phyloP scores from a whole-genome alignment of 2,113 vertebrate genomes.

The Urocynchramus pylzowi region DNA sequence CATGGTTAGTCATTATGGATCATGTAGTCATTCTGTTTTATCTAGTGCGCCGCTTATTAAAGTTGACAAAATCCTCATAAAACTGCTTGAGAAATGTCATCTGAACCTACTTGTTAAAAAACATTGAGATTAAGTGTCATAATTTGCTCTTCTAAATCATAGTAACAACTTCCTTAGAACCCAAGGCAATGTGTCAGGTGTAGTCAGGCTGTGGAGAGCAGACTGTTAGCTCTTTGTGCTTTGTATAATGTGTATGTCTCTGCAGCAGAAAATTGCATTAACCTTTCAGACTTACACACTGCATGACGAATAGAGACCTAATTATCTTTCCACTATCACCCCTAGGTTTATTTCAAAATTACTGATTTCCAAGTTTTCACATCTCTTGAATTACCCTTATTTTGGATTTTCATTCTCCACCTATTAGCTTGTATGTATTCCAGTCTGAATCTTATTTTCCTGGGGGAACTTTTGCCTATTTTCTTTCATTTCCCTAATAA shows the following conservation, averaged over 20 bases:
- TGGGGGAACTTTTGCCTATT: neutral
- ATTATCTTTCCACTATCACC: neutral
- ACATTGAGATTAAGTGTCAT: neutral
- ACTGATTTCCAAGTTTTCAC: neutral
- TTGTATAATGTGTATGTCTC: neutral
- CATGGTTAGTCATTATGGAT: neutral
- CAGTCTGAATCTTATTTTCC: neutral
- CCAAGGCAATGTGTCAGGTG: neutral
- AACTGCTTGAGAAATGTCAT: conserved; percentile 25
- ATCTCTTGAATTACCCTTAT: neutral
- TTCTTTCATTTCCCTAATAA: neutral
- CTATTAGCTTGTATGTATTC: neutral
- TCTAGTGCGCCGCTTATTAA: neutral
- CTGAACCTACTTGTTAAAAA: neutral
- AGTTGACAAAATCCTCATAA: neutral
- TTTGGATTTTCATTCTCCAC: neutral
- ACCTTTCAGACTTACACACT: neutral
- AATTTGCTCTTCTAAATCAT: conserved; percentile 3
- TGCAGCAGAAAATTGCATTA: neutral
- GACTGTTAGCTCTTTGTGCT: neutral
- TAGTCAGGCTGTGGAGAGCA: neutral
- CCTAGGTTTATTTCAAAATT: neutral
- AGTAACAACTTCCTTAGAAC: neutral
- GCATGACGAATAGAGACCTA: fast-evolving
- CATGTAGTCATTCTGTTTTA: neutral